A percentile compares a stretch with the other conserved stretches of the same genome.
Evolutionary conservation across 2,888 invertebrate species (phyloP).

Genomic region (Galeruca laticollis): DNA sequence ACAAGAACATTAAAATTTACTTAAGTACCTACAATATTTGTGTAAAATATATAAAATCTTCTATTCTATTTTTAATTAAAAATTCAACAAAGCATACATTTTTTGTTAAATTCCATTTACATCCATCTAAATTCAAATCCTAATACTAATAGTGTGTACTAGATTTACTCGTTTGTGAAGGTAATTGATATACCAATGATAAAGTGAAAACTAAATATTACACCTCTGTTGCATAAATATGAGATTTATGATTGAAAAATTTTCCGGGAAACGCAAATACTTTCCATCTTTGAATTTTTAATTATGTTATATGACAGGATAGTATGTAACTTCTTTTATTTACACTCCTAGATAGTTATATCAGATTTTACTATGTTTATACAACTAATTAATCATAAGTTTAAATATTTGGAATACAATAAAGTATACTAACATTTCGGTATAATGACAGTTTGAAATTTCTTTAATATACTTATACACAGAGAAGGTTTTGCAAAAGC

Average conservation of each 20-base stretch:
- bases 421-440: too few relatives aligned
- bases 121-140: slow-evolving; percentile 1
- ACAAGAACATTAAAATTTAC: too few relatives aligned
- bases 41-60: too few relatives aligned
- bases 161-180: neutral
- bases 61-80: neutral
- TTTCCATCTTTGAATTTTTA: slow-evolving; percentile 13
- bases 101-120: neutral
- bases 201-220: neutral
- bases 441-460: too few relatives aligned
- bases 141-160: neutral
- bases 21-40: too few relatives aligned
- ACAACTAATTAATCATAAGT: too few relatives aligned
- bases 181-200: neutral
- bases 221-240: neutral
- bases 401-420: too few relatives aligned
- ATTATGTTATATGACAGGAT: neutral
- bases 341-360: too few relatives aligned
- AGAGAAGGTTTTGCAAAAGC: too few relatives aligned
- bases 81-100: neutral
- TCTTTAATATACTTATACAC: too few relatives aligned
- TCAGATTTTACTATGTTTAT: too few relatives aligned
- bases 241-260: neutral
- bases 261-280: slow-evolving; percentile 16
- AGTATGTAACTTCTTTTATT: too few relatives aligned